A percentile compares a stretch with the other conserved stretches of the same genome.
These are phyloP conservation scores for Potamarius usumacintae DNA, from an alignment of 2,113 vertebrate genomes.

Conservation along the genomic window DNA sequence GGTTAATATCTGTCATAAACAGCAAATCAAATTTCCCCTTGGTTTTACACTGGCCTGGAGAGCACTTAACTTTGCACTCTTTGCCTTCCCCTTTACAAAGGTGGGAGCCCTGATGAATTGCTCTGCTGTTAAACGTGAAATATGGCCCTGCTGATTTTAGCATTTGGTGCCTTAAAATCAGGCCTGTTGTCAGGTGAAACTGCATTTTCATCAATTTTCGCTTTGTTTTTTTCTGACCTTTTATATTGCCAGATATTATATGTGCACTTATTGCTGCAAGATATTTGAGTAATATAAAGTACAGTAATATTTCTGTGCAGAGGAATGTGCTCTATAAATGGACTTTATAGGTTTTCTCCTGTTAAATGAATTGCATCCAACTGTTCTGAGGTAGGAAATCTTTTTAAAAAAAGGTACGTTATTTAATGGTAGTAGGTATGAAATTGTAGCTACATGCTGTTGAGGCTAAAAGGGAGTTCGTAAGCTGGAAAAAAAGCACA, in stretches of 20 bases:
- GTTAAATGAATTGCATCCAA: neutral
- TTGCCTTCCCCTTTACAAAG: conserved; percentile 20
- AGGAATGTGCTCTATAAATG: neutral
- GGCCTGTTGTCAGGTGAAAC: conserved; percentile 37
- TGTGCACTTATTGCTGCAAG: conserved; percentile 6
- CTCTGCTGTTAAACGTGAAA: conserved; percentile 51
- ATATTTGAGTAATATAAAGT: conserved; percentile 17
- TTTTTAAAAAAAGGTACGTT: neutral
- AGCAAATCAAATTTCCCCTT: conserved; percentile 57
- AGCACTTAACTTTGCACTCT: conserved; percentile 49
- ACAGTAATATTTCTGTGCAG: conserved; percentile 2
- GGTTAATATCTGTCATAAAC: conserved; percentile 56
- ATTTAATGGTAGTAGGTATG: neutral
- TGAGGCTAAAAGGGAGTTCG: neutral
- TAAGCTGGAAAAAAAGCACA: neutral
- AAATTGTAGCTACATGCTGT: neutral
- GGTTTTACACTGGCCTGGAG: conserved; percentile 52
- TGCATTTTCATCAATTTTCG: conserved; percentile 23
- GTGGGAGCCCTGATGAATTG: conserved; percentile 49
- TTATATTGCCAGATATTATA: conserved; percentile 28
- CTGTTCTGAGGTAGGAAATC: neutral
- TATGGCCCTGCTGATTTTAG: conserved; percentile 41
- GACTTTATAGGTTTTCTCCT: neutral
- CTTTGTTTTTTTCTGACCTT: neutral
- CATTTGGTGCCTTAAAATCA: conserved; percentile 48